Percentiles rank a stretch among this genome's conserved stretches.
Evolutionary conservation across 2,888 invertebrate genomes (phyloP).

Genomic region (Hofmannophila pseudospretella): DNA sequence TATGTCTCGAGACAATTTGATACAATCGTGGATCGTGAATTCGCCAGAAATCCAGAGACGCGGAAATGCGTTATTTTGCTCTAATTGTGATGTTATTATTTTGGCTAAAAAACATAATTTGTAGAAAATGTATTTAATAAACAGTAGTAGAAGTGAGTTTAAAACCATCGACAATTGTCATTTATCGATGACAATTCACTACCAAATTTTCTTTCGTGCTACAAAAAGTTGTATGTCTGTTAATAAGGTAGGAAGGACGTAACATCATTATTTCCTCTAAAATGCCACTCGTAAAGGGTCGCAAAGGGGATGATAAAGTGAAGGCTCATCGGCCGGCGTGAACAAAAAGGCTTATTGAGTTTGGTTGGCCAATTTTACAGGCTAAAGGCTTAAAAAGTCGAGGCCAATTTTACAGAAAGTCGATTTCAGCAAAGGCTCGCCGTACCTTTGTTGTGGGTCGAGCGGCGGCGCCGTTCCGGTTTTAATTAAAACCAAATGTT

Average conservation of each 20-base stretch:
- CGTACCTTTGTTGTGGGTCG: conserved; percentile 11
- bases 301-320: conserved; percentile 48
- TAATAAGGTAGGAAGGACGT: conserved; percentile 28
- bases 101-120: too few relatives aligned
- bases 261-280: conserved; percentile 54
- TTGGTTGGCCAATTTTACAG: conserved; percentile 44
- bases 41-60: too few relatives aligned
- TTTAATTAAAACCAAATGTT: conserved; percentile 22
- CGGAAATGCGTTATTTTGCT: too few relatives aligned
- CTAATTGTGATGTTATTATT: too few relatives aligned
- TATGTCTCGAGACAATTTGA: too few relatives aligned
- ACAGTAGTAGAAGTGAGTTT: too few relatives aligned
- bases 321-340: conserved; percentile 39
- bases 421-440: conserved; percentile 17
- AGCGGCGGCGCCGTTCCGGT: conserved; percentile 11
- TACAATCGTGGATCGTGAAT: too few relatives aligned
- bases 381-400: conserved; percentile 26
- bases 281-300: conserved; percentile 39
- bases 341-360: conserved; percentile 61
- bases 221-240: too few relatives aligned
- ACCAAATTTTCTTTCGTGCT: too few relatives aligned
- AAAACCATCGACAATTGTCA: too few relatives aligned
- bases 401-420: conserved; percentile 26
- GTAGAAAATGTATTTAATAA: too few relatives aligned
- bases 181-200: too few relatives aligned